Base-by-base conservation (phyloP, 2,797 vertebrate species). In the Hoplostethus mediterraneus region DNA sequence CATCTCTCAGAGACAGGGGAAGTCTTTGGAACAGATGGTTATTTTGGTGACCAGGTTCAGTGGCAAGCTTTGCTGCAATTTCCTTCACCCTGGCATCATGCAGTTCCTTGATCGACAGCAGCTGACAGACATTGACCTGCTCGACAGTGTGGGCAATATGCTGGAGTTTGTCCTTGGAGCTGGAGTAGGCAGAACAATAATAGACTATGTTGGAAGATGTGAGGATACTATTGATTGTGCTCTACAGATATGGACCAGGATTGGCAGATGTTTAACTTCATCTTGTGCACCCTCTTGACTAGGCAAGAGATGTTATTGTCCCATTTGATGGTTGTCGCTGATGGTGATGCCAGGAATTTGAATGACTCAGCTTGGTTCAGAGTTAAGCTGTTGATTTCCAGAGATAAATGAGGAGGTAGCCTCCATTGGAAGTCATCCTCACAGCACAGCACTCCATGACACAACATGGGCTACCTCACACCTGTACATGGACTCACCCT, bases 21-120 rank as follows among this genome's bases (percentile, higher is more conserved):
- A 38, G n/a, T 17, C 10, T 44, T 14, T 14, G 40, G 40, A 28
- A 60, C 58, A 60, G 58, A 60, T 60, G 40, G 58, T 45, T 45
- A 42, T 14, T 12, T 60, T 42, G 21, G 38, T 60, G 40, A 40
- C 21, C 38, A 60, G 11, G 38, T 33, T 36, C 16, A 56, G 16
- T n/a, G 10, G 28, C 30, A 55, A 55, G 13, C 28, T 3, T 38
- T 38, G 6, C 14, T n/a, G 14, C 33, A 9, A n/a, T 36, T 38
- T 8, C 12, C 33, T 3, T 38, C n/a, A 16, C 55, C 42, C 21
- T 45, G 58, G 42, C 42, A 28, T 28, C 42, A 21, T 44, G 42
- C 40, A 44, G 58, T 28, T 30, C 40, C 40, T 60, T 60, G 42
- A 44, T 60, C 13, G 40, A 60, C 25, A 11, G 42, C 58, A 42